Evolutionary conservation across 2,888 invertebrate species (phyloP).

Genomic region (Pachymerium ferrugineum): DNA sequence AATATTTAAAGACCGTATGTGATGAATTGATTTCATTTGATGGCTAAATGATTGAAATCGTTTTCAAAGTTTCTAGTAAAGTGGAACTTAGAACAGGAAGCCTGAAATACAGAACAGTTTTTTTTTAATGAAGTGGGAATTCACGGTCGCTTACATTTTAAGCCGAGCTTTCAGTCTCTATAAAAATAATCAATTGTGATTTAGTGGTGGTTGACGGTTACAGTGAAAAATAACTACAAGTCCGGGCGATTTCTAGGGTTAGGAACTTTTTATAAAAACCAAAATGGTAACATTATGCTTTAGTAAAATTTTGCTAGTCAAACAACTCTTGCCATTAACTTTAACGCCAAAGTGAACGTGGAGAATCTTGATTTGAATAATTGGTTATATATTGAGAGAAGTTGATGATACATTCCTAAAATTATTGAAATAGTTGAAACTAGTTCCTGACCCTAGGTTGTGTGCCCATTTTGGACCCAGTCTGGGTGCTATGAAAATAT

Average conservation of each 20-base stretch:
- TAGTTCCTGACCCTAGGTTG: not conserved
- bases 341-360: not conserved
- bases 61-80: too few species aligned
- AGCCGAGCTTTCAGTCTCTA: too few species aligned
- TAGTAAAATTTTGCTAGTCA: not conserved
- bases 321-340: not conserved
- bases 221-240: not conserved
- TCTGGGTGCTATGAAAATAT: constrained; percentile 33
- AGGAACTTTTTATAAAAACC: not conserved
- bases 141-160: too few species aligned
- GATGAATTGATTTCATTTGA: too few species aligned
- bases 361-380: not conserved
- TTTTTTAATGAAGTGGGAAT: too few species aligned
- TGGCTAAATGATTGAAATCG: too few species aligned
- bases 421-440: not conserved
- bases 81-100: too few species aligned
- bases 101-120: too few species aligned
- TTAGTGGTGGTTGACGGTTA: not conserved
- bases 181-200: not conserved
- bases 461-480: constrained; percentile 22
- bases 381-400: too few species aligned
- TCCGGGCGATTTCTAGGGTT: not conserved
- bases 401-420: too few species aligned
- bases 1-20: too few species aligned
- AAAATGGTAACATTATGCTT: not conserved